phyloP scores from a whole-genome alignment of 35 echinoderm and acorn worm genomes.

The Lytechinus variegatus region DNA sequence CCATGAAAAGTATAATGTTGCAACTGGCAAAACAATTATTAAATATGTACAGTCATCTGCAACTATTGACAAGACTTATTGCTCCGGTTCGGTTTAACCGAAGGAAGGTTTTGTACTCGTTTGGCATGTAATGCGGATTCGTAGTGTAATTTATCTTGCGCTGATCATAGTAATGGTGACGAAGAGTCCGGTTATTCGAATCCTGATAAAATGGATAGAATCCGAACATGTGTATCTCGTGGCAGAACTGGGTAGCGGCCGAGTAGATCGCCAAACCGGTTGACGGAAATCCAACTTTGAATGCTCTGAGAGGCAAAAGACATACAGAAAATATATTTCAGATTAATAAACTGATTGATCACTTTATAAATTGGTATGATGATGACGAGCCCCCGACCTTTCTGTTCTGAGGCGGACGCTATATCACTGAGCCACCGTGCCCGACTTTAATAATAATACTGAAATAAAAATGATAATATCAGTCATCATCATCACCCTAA shows the following conservation, averaged over 20 bases:
- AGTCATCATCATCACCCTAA: too few species aligned
- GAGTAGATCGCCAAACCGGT: constrained; percentile 38
- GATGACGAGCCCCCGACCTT: too few species aligned
- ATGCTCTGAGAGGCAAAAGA: not conserved
- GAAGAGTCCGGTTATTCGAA: not conserved
- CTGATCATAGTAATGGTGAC: constrained; percentile 36
- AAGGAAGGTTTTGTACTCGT: not conserved
- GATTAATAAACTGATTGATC: too few species aligned
- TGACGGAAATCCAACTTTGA: constrained; percentile 11
- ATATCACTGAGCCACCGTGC: too few species aligned
- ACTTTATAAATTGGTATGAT: too few species aligned
- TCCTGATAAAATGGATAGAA: constrained; percentile 37
- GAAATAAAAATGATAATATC: too few species aligned
- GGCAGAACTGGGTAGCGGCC: constrained; percentile 29
- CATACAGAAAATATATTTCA: not conserved
- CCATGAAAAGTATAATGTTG: too few species aligned
- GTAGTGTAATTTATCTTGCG: not conserved
- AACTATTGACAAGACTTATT: not conserved
- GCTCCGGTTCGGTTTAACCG: constrained; percentile 25
- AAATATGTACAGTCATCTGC: not conserved
- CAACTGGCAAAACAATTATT: too few species aligned
- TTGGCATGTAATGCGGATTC: constrained; percentile 27
- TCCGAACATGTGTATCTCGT: constrained; percentile 36
- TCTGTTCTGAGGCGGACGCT: too few species aligned
- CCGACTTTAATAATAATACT: too few species aligned